These are phyloP conservation scores for Rhinophrynus dorsalis DNA, from an alignment of 2,797 vertebrate species.

Conservation along the genomic window DNA sequence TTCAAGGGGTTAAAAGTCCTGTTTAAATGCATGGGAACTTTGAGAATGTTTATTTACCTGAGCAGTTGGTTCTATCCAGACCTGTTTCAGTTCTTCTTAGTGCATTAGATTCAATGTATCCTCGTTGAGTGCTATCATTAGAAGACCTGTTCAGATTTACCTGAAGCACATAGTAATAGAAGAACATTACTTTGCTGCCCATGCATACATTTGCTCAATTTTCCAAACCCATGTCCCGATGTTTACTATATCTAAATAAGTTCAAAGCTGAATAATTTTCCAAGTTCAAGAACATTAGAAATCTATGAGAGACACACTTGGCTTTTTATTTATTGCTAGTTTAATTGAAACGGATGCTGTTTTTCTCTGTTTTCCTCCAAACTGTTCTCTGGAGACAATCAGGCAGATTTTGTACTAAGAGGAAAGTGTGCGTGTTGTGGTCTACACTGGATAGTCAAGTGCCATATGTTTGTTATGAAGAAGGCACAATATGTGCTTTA, in stretches of 20 bases:
- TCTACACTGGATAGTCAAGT: not conserved
- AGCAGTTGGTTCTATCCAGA: too few species aligned
- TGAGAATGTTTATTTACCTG: too few species aligned
- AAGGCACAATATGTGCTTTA: constrained; percentile 5
- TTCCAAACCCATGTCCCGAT: not conserved
- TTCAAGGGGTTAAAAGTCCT: too few species aligned
- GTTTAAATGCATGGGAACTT: too few species aligned
- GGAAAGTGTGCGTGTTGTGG: not conserved
- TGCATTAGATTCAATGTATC: too few species aligned
- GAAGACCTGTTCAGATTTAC: too few species aligned
- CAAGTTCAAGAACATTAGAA: not conserved
- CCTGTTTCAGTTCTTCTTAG: too few species aligned
- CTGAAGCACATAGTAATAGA: too few species aligned
- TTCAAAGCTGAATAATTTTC: constrained; percentile 6
- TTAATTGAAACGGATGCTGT: constrained; percentile 6
- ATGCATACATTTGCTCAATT: constrained; percentile 11
- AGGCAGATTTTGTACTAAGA: constrained; percentile 9
- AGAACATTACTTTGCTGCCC: too few species aligned
- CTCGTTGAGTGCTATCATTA: too few species aligned
- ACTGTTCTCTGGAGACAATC: not conserved
- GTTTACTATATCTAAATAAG: constrained; percentile 6
- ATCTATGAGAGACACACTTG: constrained; percentile 3
- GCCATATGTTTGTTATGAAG: not conserved
- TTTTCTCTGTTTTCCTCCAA: not conserved
- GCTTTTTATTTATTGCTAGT: constrained; percentile 6